Evolutionary conservation across 2,113 vertebrate genomes (phyloP), one percentile per base, ranked within the genome.

Genomic region (Xiphorhynchus elegans): DNA sequence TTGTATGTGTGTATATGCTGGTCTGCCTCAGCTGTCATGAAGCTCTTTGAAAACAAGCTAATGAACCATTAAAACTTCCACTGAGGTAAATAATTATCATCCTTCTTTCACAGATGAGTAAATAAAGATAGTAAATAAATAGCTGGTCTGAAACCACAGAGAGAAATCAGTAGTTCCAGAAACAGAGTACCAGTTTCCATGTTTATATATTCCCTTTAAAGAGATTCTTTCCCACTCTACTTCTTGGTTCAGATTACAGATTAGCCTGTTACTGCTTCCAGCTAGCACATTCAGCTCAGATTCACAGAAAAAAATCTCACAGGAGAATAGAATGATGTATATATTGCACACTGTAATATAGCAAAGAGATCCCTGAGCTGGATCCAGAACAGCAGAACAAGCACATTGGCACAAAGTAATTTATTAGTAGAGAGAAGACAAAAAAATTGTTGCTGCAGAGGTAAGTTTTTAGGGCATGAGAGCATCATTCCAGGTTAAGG

Each of bases 31-130:
- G 68, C 59, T 89, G 84, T 89, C 93, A 75, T 1, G 7, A 67
- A 70, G 11, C 13, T 58, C 85, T 90, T 85, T 86, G 79, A 90
- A 93, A 97, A 86, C 28, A 86, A 90, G 73, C 72, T 77, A 77
- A 80, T 74, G 67, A 77, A 50, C 63, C 50, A 86, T 68, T 50
- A 77, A 87, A 88, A 62, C 28, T 69, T 85, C 88, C 46, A 74
- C 1, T 28, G 55, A 88, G 42, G 72, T 90, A 93, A 97, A 92
- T 73, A 87, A 87, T 73, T 92, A 86, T 77, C 64, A 77, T 46
- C 50, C 29, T 62, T 85, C 76, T 90, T 92, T 88, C 55, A 53
- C 83, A 63, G 59, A 74, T 63, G 55, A 74, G 53, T 94, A 93
- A 95, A 95, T 84, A 92, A 77, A 88, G 63, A 68, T 24, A 63